These are phyloP conservation scores for Anguilla anguilla DNA, from an alignment of 2,797 vertebrate genomes.

Conservation along the genomic window DNA sequence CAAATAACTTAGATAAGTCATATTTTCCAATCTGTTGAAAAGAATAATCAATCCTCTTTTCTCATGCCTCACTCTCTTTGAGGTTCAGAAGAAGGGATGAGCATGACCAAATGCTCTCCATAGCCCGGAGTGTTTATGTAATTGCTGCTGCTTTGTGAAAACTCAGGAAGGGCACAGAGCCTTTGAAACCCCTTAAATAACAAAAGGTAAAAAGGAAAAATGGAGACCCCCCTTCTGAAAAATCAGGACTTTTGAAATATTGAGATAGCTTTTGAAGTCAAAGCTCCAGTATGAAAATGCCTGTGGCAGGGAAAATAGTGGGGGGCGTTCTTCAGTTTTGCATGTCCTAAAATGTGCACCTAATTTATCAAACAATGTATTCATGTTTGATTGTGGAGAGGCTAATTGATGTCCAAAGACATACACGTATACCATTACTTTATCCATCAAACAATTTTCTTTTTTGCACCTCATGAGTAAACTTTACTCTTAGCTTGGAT, in stretches of 20 bases:
- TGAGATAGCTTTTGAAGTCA: background rate
- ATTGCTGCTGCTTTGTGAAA: constrained; percentile 23
- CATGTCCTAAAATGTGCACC: background rate
- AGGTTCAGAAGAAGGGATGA: constrained; percentile 33
- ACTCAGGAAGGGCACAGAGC: background rate
- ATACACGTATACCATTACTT: background rate
- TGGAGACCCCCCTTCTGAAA: background rate
- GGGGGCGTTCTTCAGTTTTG: background rate
- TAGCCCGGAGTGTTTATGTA: constrained; percentile 23
- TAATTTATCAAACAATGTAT: background rate
- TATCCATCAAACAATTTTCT: background rate
- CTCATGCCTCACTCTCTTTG: constrained; percentile 31
- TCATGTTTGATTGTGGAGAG: background rate
- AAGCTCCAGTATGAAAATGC: background rate
- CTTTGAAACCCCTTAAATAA: background rate
- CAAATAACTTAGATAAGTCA: constrained; percentile 36
- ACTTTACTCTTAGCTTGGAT: background rate
- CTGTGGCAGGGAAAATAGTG: background rate
- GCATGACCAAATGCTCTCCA: constrained; percentile 31
- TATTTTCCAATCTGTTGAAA: constrained; percentile 25
- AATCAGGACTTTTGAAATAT: background rate
- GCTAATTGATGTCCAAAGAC: background rate
- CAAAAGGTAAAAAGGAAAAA: no score
- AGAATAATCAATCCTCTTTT: constrained; percentile 24
- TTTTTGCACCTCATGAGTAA: background rate